Evolutionary conservation across 37 sponge, comb jelly and placozoan genomes (phyloP).

Genomic region (Spongia lamella): DNA sequence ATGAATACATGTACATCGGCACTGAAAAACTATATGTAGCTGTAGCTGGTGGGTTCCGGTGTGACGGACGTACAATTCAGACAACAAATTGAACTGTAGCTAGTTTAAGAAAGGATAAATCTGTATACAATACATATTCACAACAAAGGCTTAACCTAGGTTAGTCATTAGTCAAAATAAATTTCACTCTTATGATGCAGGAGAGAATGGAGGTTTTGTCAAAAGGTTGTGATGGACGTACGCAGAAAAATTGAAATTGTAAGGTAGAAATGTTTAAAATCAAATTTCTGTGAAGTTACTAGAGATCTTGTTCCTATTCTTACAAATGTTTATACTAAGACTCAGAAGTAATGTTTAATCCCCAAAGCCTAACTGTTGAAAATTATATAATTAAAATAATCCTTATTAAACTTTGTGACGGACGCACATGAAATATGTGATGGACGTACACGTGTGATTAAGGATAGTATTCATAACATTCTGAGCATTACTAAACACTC

Average conservation of each 20-base stretch:
- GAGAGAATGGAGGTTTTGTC: too few relatives aligned
- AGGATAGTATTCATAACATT: slow-evolving; percentile 1
- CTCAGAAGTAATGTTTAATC: slow-evolving; percentile 6
- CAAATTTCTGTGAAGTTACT: slow-evolving; percentile 25
- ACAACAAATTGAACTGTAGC: slow-evolving; percentile 20
- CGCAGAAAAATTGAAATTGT: slow-evolving; percentile 23
- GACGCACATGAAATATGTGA: too few relatives aligned
- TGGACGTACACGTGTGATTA: slow-evolving; percentile 21
- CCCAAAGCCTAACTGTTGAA: slow-evolving; percentile 6
- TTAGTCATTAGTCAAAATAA: slow-evolving; percentile 12
- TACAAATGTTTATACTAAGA: slow-evolving; percentile 3
- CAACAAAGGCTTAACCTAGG: slow-evolving; percentile 23
- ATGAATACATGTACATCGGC: too few relatives aligned
- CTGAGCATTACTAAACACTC: slow-evolving; percentile 5
- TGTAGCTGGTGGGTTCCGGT: slow-evolving; percentile 9
- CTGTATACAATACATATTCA: slow-evolving; percentile 11
- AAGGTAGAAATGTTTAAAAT: slow-evolving; percentile 10
- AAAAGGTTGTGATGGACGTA: too few relatives aligned
- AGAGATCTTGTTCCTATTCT: too few relatives aligned
- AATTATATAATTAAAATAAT: slow-evolving; percentile 7
- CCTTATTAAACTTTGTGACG: slow-evolving; percentile 28
- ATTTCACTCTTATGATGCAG: not conserved
- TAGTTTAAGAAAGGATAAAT: slow-evolving; percentile 15
- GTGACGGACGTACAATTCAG: slow-evolving; percentile 37
- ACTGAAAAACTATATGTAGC: too few relatives aligned